Percentiles rank a stretch among this genome's conserved stretches.
Evolutionary conservation across 2,113 vertebrate genomes (phyloP).

Genomic region (Tonatia bakeri): DNA sequence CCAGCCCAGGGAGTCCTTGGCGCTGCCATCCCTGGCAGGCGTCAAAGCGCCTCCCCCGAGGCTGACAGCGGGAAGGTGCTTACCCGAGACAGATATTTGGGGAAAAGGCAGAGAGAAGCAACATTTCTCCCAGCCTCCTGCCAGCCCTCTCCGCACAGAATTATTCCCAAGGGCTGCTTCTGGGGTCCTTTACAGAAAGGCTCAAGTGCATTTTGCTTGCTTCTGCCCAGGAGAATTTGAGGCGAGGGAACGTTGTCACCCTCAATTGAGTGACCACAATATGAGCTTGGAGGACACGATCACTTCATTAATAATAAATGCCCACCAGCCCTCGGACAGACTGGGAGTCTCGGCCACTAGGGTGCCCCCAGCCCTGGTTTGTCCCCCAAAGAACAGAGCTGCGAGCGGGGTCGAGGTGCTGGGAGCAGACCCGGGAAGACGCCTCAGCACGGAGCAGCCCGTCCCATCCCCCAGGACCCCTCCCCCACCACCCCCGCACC

Average conservation of each 20-base stretch:
- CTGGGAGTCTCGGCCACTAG: fast-evolving
- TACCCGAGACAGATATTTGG: conserved; percentile 31
- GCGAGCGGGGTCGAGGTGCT: background rate
- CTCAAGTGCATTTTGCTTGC: background rate
- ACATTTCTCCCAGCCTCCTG: background rate
- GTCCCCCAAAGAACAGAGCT: background rate
- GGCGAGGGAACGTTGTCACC: background rate
- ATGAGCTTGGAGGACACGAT: background rate
- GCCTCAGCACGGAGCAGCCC: fast-evolving
- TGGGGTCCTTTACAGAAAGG: background rate
- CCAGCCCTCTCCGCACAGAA: background rate
- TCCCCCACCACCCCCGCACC: background rate
- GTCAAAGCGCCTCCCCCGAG: background rate
- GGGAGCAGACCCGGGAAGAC: background rate
- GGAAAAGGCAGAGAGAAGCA: conserved; percentile 11
- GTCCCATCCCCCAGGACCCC: background rate
- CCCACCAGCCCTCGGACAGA: background rate
- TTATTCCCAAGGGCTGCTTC: background rate
- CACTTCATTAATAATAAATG: background rate
- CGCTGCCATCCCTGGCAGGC: background rate
- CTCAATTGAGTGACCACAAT: background rate
- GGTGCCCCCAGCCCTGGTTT: background rate
- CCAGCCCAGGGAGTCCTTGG: background rate
- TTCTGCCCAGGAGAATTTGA: background rate
- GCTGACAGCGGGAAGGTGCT: background rate